These are phyloP conservation scores for Nysson spinosus DNA, from an alignment of 2,888 invertebrate genomes.

Conservation along the genomic window DNA sequence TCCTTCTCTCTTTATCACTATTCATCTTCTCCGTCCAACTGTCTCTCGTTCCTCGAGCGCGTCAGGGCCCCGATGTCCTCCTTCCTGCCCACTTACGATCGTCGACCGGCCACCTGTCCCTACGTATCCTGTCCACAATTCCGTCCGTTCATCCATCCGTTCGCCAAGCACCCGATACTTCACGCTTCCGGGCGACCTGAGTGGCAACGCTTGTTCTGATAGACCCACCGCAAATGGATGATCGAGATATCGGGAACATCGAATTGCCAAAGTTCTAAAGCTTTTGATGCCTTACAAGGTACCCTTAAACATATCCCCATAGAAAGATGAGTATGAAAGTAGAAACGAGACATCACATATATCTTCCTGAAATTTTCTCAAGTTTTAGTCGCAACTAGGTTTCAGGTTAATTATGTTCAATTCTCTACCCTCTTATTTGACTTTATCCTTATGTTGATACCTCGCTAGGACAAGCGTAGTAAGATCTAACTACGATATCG, in stretches of 20 bases:
- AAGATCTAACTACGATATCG: not conserved
- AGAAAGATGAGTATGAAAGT: too few relatives aligned
- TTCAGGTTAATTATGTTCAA: too few relatives aligned
- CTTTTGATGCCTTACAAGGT: too few relatives aligned
- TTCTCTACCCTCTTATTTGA: too few relatives aligned
- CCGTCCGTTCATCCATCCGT: constrained; percentile 51
- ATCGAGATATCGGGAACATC: constrained; percentile 3
- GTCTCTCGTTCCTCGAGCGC: constrained; percentile 40
- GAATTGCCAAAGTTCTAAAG: constrained; percentile 1
- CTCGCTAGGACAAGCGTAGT: constrained; percentile 18
- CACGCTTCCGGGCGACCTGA: constrained; percentile 57
- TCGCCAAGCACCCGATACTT: constrained; percentile 57
- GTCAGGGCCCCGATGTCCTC: constrained; percentile 57
- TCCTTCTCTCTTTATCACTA: constrained; percentile 14
- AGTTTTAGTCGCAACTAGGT: not conserved
- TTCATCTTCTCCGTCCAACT: constrained; percentile 25
- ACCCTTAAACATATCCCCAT: too few relatives aligned
- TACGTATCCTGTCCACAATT: constrained; percentile 54
- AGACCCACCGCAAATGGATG: constrained; percentile 19
- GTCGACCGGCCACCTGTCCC: constrained; percentile 66
- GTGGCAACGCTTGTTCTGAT: constrained; percentile 32
- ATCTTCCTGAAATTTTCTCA: too few relatives aligned
- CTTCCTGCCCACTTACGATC: constrained; percentile 67
- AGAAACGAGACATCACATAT: too few relatives aligned
- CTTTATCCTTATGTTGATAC: constrained; percentile 12